Evolutionary conservation across 2,113 vertebrate species (phyloP).

Genomic region (Phalacrocorax brasilianus): DNA sequence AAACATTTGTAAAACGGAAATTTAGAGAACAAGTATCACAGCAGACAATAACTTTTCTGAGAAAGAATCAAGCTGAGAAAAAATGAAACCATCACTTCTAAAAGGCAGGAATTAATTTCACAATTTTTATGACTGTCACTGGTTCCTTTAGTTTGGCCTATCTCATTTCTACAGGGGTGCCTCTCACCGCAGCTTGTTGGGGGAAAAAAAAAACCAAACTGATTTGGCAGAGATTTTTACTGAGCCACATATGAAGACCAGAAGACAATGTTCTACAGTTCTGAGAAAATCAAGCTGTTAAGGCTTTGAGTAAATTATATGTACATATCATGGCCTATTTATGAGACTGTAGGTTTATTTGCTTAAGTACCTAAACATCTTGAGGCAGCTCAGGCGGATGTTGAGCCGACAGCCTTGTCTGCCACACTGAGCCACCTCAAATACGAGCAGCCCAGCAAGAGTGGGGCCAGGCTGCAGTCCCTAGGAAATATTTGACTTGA

Average conservation of each 20-base stretch:
- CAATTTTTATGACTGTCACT: not conserved
- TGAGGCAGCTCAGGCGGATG: not conserved
- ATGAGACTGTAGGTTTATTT: not conserved
- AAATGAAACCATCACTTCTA: not conserved
- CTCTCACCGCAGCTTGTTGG: not conserved
- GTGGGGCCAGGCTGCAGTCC: not conserved
- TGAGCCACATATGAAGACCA: not conserved
- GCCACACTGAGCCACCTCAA: not conserved
- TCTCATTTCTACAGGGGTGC: not conserved
- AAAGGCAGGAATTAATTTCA: not conserved
- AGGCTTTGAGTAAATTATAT: not conserved
- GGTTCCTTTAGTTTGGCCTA: not conserved
- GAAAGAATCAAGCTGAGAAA: not conserved
- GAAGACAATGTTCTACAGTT: not conserved
- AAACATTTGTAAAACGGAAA: not conserved
- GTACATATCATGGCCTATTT: not conserved
- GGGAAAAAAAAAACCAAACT: not conserved
- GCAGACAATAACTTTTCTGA: not conserved
- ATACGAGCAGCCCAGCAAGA: accelerated
- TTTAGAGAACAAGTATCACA: not conserved
- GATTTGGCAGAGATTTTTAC: not conserved
- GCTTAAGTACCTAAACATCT: not conserved
- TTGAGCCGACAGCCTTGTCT: not conserved
- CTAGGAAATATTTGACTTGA: not conserved
- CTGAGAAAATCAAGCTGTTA: not conserved